A percentile compares a stretch with the other conserved stretches of the same genome.
These are phyloP conservation scores for Eurystomus glaucurus DNA, from an alignment of 2,797 vertebrate genomes.

Conservation along the genomic window DNA sequence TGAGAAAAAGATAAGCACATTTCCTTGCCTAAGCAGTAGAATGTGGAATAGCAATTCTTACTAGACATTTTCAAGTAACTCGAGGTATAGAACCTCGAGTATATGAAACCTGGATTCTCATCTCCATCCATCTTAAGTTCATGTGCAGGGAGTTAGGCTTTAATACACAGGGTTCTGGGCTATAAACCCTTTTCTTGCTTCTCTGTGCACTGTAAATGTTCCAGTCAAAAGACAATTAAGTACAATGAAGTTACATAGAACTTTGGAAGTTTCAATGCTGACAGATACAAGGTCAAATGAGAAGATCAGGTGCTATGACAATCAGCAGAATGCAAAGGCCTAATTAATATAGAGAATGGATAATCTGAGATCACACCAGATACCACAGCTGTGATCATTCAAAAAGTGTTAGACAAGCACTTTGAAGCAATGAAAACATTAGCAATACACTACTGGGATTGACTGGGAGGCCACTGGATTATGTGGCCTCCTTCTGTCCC, in stretches of 20 bases:
- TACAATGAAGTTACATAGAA: not conserved
- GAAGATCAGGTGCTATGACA: not conserved
- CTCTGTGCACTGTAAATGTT: not conserved
- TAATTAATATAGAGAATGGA: slow-evolving; percentile 8
- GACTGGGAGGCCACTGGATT: not conserved
- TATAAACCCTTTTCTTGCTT: accelerated
- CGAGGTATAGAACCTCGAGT: accelerated
- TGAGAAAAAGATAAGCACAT: not conserved
- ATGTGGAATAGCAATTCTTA: not conserved
- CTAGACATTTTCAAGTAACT: not conserved
- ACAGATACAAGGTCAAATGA: not conserved
- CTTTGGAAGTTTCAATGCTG: not conserved
- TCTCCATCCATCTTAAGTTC: not conserved
- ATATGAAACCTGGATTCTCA: not conserved
- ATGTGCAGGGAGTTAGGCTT: not conserved
- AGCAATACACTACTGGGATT: not conserved
- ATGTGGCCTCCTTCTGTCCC: slow-evolving; percentile 41
- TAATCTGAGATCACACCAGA: not conserved
- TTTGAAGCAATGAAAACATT: not conserved
- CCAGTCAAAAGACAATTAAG: not conserved
- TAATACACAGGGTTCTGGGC: not conserved
- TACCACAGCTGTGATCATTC: slow-evolving; percentile 7
- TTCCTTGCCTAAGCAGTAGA: not conserved
- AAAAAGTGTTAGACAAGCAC: not conserved
- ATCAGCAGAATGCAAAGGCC: not conserved